A percentile compares a stretch with the other conserved stretches of the same genome.
Evolutionary conservation across 2,797 vertebrate genomes (phyloP).

Genomic region (Oreonectes daqikongensis): DNA sequence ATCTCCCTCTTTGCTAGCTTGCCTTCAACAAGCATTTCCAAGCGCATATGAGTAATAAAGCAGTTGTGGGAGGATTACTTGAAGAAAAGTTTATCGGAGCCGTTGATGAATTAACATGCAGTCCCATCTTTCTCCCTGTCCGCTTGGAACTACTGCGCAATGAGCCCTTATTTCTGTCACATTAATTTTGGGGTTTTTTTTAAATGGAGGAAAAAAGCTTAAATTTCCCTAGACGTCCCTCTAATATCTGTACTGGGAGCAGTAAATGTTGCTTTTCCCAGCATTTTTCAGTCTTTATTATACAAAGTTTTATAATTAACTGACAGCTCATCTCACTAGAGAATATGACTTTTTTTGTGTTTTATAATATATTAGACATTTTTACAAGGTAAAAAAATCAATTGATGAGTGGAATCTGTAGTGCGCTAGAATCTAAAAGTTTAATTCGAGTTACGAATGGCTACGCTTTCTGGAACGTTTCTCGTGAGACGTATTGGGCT

Average conservation of each 20-base stretch:
- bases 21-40: constrained; percentile 59
- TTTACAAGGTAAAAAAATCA: constrained; percentile 75
- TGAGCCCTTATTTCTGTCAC: constrained; percentile 82
- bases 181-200: constrained; percentile 83
- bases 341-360: constrained; percentile 75
- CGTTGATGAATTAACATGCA: constrained; percentile 82
- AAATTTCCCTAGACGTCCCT: constrained; percentile 79
- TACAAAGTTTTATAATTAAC: constrained; percentile 82
- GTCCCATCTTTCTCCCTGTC: constrained; percentile 69
- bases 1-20: constrained; percentile 21
- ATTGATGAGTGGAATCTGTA: constrained; percentile 52
- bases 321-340: constrained; percentile 79
- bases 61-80: constrained; percentile 75
- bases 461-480: constrained; percentile 52
- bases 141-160: constrained; percentile 69
- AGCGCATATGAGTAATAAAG: constrained; percentile 46
- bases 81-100: constrained; percentile 81
- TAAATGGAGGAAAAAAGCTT: constrained; percentile 59
- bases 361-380: constrained; percentile 77
- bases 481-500: constrained; percentile 36
- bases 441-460: constrained; percentile 28
- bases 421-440: constrained; percentile 23
- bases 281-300: constrained; percentile 77
- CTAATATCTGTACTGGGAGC: constrained; percentile 77
- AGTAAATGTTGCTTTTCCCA: constrained; percentile 79